These are phyloP conservation scores for Xenus cinereus DNA, from an alignment of 2,113 vertebrate genomes.

Conservation along the genomic window DNA sequence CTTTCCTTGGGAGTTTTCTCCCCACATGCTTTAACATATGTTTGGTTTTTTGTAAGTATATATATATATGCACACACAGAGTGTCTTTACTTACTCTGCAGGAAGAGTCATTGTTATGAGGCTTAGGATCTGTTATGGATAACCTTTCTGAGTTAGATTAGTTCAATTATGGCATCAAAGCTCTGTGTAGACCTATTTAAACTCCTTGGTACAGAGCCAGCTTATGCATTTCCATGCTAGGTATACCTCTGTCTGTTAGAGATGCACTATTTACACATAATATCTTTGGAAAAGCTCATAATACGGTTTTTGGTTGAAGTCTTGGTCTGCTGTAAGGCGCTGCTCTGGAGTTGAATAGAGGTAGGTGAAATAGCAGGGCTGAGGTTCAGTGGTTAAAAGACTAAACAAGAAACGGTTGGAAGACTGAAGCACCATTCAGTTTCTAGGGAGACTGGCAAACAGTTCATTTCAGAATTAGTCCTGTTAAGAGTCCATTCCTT, in stretches of 20 bases:
- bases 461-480: not conserved
- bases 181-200: not conserved
- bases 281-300: not conserved
- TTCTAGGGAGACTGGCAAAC: not conserved
- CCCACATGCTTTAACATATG: not conserved
- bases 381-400: not conserved
- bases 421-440: not conserved
- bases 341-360: not conserved
- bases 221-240: not conserved
- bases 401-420: not conserved
- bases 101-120: not conserved
- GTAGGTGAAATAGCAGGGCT: not conserved
- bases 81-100: not conserved
- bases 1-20: not conserved
- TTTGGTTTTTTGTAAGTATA: not conserved
- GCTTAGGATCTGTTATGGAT: not conserved
- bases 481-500: not conserved
- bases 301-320: not conserved
- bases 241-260: not conserved
- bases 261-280: not conserved
- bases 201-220: not conserved
- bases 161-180: not conserved
- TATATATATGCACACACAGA: rapidly evolving
- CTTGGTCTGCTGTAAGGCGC: not conserved
- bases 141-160: not conserved